Evolutionary conservation across 2,113 vertebrate genomes (phyloP).

Genomic region (Cololabis saira): DNA sequence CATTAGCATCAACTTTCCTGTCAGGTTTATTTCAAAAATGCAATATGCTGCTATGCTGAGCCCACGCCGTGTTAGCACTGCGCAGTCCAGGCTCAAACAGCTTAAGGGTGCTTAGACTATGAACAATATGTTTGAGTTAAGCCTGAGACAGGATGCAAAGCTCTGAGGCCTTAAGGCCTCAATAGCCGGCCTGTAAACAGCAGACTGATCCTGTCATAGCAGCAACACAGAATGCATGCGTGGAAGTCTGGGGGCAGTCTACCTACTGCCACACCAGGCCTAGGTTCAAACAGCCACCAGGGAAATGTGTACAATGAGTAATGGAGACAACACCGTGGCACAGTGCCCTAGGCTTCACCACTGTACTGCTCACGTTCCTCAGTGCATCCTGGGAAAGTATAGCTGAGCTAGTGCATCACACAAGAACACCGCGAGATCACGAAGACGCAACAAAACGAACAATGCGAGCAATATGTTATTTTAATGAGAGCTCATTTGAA

Average conservation of each 20-base stretch:
- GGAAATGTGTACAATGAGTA: slow-evolving; percentile 77
- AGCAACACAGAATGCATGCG: slow-evolving; percentile 47
- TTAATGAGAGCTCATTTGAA: slow-evolving; percentile 55
- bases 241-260: slow-evolving; percentile 70
- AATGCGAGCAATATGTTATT: slow-evolving; percentile 48
- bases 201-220: slow-evolving; percentile 80
- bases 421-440: slow-evolving; percentile 30
- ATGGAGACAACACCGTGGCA: slow-evolving; percentile 67
- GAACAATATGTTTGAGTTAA: slow-evolving; percentile 79
- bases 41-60: slow-evolving; percentile 1
- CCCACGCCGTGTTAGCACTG: slow-evolving; percentile 16
- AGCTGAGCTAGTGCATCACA: slow-evolving; percentile 19
- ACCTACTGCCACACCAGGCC: slow-evolving; percentile 74
- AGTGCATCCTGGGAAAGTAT: slow-evolving; percentile 33
- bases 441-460: slow-evolving; percentile 36
- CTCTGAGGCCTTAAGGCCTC: slow-evolving; percentile 70
- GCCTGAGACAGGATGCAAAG: slow-evolving; percentile 69
- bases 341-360: slow-evolving; percentile 59
- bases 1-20: not conserved
- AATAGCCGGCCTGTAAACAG: slow-evolving; percentile 68
- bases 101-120: slow-evolving; percentile 61
- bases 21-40: slow-evolving; percentile 13
- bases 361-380: slow-evolving; percentile 43
- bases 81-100: slow-evolving; percentile 42
- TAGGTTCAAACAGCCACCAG: slow-evolving; percentile 74